Percentiles rank a stretch among this genome's conserved stretches.
phyloP scores from a whole-genome alignment of 2,888 invertebrate species.

The Drosophila mettleri region DNA sequence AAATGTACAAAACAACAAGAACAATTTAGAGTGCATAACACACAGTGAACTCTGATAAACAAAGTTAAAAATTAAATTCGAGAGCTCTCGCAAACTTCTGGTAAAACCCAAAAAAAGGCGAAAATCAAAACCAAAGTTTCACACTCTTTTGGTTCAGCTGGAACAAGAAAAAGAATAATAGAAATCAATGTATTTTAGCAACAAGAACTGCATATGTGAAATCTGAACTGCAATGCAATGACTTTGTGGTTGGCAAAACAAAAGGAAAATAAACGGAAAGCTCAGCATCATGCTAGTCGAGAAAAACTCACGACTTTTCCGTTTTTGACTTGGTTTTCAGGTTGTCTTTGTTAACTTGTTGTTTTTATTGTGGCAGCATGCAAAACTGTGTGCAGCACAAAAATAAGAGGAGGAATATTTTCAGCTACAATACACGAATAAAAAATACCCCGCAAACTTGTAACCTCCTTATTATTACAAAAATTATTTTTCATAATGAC shows the following conservation, averaged over 20 bases:
- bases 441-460: not conserved
- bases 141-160: constrained; percentile 5
- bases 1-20: constrained; percentile 12
- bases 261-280: constrained; percentile 31
- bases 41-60: constrained; percentile 34
- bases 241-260: constrained; percentile 33
- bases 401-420: not conserved
- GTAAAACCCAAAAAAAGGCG: constrained; percentile 7
- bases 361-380: constrained; percentile 20
- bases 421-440: not conserved
- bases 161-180: constrained; percentile 14
- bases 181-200: constrained; percentile 41
- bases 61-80: constrained; percentile 68
- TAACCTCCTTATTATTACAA: too few relatives aligned
- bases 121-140: constrained; percentile 22
- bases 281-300: constrained; percentile 34
- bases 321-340: constrained; percentile 39
- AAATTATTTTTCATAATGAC: too few relatives aligned
- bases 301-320: constrained; percentile 52
- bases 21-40: constrained; percentile 25
- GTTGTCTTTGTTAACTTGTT: constrained; percentile 15
- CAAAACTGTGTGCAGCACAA: constrained; percentile 31
- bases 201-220: constrained; percentile 27
- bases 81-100: constrained; percentile 48
- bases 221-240: constrained; percentile 30